Conservation (phyloP, 2,797 vertebrate species). For the Rhabdomys pumilio region DNA sequence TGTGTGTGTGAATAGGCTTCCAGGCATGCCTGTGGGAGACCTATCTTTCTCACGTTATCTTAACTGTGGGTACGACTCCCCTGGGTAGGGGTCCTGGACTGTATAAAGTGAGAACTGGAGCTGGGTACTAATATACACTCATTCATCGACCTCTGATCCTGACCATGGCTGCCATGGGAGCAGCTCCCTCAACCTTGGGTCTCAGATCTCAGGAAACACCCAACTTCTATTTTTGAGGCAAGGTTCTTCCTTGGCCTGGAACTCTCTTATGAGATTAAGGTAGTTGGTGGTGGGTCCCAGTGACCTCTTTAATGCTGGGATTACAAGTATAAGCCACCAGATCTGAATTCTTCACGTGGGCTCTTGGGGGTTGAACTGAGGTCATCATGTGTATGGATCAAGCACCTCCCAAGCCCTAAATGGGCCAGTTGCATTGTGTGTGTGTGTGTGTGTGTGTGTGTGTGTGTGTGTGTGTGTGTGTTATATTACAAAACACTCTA, state of each 20-base stretch:
- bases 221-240: background rate
- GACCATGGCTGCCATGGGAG: background rate
- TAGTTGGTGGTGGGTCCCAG: background rate
- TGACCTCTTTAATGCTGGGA: background rate
- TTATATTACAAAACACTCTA: background rate
- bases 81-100: background rate
- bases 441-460: background rate
- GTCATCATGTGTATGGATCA: background rate
- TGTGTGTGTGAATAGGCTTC: background rate
- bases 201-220: background rate
- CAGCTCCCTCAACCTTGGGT: background rate
- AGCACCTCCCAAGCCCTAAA: background rate
- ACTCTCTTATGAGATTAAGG: background rate
- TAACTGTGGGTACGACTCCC: background rate
- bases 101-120: background rate
- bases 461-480: background rate
- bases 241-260: background rate
- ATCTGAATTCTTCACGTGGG: background rate
- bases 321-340: background rate
- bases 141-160: background rate
- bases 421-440: too few species aligned
- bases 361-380: background rate
- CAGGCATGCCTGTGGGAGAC: background rate
- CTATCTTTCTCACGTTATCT: background rate
- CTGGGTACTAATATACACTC: background rate